Evolutionary conservation across 2,797 vertebrate species (phyloP).

Genomic region (Megaceryle alcyon): DNA sequence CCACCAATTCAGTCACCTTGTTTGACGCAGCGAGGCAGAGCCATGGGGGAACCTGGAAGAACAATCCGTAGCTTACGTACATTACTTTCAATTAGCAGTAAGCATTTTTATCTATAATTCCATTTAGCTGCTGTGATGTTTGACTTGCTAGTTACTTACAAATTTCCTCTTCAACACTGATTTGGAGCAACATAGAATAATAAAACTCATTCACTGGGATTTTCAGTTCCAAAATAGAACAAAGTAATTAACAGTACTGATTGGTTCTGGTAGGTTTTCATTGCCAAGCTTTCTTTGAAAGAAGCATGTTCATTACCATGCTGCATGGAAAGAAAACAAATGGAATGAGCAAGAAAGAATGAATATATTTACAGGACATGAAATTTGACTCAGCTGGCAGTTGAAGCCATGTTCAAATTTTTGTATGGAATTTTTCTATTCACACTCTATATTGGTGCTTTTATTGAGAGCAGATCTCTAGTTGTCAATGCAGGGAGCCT

Average conservation of each 20-base stretch:
- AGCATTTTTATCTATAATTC: not conserved
- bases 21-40: not conserved
- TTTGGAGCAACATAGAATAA: not conserved
- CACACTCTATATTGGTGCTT: not conserved
- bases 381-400: conserved; percentile 32
- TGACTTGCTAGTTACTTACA: not conserved
- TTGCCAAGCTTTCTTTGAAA: conserved; percentile 12
- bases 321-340: not conserved
- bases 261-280: not conserved
- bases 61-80: not conserved
- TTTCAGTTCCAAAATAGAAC: not conserved
- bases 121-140: not conserved
- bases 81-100: not conserved
- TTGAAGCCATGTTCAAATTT: not conserved
- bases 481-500: conserved; percentile 15
- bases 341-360: not conserved
- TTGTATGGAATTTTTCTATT: not conserved
- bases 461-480: conserved; percentile 25
- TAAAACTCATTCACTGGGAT: not conserved
- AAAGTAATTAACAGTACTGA: conserved; percentile 1
- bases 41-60: not conserved
- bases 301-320: not conserved
- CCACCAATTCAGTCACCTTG: not conserved
- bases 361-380: conserved; percentile 3
- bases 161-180: not conserved